Base-by-base conservation (phyloP, 92 coral and sea anemone genomes). In the Phymanthus crucifer region DNA sequence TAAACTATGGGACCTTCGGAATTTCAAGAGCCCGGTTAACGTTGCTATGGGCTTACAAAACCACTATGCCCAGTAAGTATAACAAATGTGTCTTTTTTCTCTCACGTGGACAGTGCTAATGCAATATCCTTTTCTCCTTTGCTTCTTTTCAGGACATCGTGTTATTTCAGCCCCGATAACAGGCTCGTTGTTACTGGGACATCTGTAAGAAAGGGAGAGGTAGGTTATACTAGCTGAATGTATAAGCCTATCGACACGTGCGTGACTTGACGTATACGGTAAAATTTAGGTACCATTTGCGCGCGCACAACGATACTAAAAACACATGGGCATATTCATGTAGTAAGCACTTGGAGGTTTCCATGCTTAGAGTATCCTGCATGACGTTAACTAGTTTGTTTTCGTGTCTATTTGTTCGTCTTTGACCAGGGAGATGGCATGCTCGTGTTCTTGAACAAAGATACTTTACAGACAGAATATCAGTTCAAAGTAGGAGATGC, bases 121-220 rank as follows among this genome's bases (percentile, higher is more conserved):
- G 27, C 6, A 4, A 54, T 54, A 1, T 11, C 1, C 29, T 61
- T 12, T 11, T 21, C 3, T 61, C 27, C 1, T 24, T 19, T 61
- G 17, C 13, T 27, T 27, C 9, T 12, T 43, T 54, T 45, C 87
- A 96, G 99, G 72, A 96, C 99, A 40, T 92, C 94, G 29, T 96
- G 98, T 76, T 74, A 74, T 24, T 96, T 91, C 43, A 96, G 98
- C 70, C 99, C 98, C 9, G 99, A 96, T 57, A 98, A 93, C 65
- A 84, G 81, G 79, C 80, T 93, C 78, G 70, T 96, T 58, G 91
- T 89, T 21, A 96, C 99, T 1, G 99, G 99, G 7, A 96, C 99
- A 34, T 96, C 99, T 31, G 94, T 91, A 12, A 90, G 87, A 50
- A 96, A 93, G 69, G 98, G 98, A 75, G 94, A 96, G 94, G 99